phyloP scores from a whole-genome alignment of 1,140 invertebrate genomes.

The Gonioctena quinquepunctata region DNA sequence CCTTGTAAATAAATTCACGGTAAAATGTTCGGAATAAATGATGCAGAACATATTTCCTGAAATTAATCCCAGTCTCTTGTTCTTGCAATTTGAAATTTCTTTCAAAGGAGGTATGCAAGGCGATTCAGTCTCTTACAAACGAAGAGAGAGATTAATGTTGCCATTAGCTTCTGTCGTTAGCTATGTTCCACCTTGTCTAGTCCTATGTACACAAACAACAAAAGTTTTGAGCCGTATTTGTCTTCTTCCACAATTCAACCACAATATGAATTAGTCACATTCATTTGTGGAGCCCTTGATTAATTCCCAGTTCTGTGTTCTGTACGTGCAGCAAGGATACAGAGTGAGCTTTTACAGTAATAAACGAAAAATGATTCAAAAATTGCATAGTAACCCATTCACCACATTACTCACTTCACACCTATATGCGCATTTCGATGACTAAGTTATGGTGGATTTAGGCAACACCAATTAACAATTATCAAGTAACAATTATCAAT shows the following conservation, averaged over 20 bases:
- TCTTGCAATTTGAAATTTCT: background rate
- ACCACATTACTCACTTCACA: too few species aligned
- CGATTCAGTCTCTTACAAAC: background rate
- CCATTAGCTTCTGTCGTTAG: background rate
- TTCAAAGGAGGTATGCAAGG: background rate
- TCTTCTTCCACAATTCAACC: background rate
- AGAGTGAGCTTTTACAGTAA: too few species aligned
- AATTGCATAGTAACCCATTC: too few species aligned
- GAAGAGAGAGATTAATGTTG: background rate
- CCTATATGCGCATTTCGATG: too few species aligned
- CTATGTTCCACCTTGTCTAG: background rate
- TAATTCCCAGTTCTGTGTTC: too few species aligned
- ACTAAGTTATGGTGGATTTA: too few species aligned
- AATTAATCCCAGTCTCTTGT: background rate
- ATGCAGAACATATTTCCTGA: background rate
- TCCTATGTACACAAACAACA: background rate
- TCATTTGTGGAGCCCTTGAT: background rate
- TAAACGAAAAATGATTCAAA: too few species aligned
- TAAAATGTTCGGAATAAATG: background rate
- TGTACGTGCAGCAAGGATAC: too few species aligned
- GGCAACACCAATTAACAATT: too few species aligned
- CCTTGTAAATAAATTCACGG: background rate
- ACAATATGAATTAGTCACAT: background rate
- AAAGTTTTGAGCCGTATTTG: background rate
- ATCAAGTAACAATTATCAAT: too few species aligned